Conservation (phyloP, 2,888 invertebrate genomes). For the Euproctis similis region DNA sequence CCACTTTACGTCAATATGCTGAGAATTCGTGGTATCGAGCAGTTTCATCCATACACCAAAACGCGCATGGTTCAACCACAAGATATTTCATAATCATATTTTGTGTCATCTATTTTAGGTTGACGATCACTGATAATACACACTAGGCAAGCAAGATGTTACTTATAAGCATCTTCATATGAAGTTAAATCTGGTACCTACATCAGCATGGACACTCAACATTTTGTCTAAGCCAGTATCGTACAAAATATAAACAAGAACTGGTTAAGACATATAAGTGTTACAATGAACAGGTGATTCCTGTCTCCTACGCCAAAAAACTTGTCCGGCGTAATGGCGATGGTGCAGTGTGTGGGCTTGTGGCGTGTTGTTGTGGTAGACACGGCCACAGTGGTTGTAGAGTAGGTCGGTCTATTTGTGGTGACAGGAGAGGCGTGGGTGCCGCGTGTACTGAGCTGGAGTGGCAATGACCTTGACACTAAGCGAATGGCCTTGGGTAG, state of each 20-base stretch:
- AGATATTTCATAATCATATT: too few relatives aligned
- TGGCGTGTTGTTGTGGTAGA: constrained; percentile 49
- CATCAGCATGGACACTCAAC: neutral
- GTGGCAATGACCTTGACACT: constrained; percentile 76
- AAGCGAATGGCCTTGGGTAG: constrained; percentile 76
- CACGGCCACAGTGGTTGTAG: constrained; percentile 45
- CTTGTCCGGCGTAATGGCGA: constrained; percentile 20
- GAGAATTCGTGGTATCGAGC: too few relatives aligned
- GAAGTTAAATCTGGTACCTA: too few relatives aligned
- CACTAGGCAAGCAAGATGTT: too few relatives aligned
- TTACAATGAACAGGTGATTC: constrained; percentile 11
- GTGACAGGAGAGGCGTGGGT: constrained; percentile 74
- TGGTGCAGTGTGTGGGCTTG: constrained; percentile 31
- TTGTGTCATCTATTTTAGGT: too few relatives aligned
- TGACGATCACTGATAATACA: too few relatives aligned
- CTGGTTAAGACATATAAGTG: constrained; percentile 5
- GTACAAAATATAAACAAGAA: constrained; percentile 3
- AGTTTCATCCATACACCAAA: too few relatives aligned
- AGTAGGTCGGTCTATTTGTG: constrained; percentile 73
- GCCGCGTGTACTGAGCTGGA: constrained; percentile 73
- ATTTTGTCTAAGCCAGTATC: constrained; percentile 6
- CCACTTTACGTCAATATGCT: too few relatives aligned
- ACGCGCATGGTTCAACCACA: too few relatives aligned
- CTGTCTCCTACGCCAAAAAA: constrained; percentile 20
- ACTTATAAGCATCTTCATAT: too few relatives aligned